Evolutionary conservation across 2,888 invertebrate genomes (phyloP), one percentile per base, ranked within the genome.

Genomic region (Lithophane socia): DNA sequence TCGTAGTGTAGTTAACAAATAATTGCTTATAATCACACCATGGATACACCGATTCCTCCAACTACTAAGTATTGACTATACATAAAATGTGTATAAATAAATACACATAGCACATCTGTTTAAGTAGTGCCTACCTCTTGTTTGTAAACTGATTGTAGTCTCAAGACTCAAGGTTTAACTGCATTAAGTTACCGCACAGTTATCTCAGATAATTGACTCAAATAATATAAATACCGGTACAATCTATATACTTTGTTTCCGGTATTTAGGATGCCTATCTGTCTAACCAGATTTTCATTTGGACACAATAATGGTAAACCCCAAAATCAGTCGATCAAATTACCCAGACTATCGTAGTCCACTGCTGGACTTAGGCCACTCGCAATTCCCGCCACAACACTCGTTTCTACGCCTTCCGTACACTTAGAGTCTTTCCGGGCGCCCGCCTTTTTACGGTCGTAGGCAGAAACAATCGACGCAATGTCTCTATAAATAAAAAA

Each of bases 121-220:
- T 81, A 87, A 76, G 73, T 79, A 79, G 47, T 52, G 61, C 24
- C 78, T 84, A 84, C 77, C 81, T 84, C 61, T 80, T 88, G 80
- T 88, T 87, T 87, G 81, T 72, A 49, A 78, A 85, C 75, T 76
- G 88, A 88, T 88, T 88, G 80, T 80, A 42, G 56, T 70, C 72
- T 79, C 79, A 44, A 65, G 58, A 52, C 65, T 82, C 85, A 88
- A 88, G 87, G 86, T 79, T 84, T 79, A 73, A 58, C 75, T 78
- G 87, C 84, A 86, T 78, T 49, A 69, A 72, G 69, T 82, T 85
- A 75, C 86, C 75, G 86, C 82, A 73, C 67, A 71, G 64, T 75
- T 85, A 85, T 85, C 83, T 82, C 29, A 37, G 37, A 21, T n/a
- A 72, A 77, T 77, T 72, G 29, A 67, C 58, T 73, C 42, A 71